Conservation (phyloP, 1,140 invertebrate species). For the Mycetomoellerius zeteki region DNA sequence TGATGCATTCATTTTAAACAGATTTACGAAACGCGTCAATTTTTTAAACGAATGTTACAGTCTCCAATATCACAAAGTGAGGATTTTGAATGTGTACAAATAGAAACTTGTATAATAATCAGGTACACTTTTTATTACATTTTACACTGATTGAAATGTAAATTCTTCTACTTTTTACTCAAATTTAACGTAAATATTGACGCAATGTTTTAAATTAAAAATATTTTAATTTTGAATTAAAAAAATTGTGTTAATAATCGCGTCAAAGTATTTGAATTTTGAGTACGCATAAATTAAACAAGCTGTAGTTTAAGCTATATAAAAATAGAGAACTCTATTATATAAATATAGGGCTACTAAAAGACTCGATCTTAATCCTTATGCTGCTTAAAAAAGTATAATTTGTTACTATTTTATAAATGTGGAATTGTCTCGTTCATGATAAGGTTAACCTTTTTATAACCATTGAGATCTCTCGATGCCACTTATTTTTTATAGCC, state of each 20-base stretch:
- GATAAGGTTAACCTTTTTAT: neutral
- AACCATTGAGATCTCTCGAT: constrained; percentile 1
- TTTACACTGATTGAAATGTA: neutral
- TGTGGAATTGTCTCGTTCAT: neutral
- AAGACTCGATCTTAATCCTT: neutral
- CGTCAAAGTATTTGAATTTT: too few species aligned
- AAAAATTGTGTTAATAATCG: too few species aligned
- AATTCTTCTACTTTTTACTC: neutral
- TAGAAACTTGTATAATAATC: neutral
- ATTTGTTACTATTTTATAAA: constrained; percentile 9
- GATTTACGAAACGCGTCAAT: neutral
- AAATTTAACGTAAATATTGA: neutral
- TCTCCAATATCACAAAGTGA: neutral
- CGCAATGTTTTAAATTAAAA: neutral
- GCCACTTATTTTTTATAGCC: constrained; percentile 21
- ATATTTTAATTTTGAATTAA: too few species aligned
- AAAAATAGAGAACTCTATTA: neutral
- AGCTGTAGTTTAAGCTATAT: neutral
- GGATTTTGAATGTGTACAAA: neutral
- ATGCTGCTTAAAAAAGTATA: neutral
- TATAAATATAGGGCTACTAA: neutral
- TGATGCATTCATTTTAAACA: neutral
- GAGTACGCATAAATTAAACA: neutral
- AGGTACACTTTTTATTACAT: neutral
- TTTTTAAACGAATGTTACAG: neutral